Evolutionary conservation across 2,113 vertebrate species (phyloP).

Genomic region (Herpetotheres cachinnans): DNA sequence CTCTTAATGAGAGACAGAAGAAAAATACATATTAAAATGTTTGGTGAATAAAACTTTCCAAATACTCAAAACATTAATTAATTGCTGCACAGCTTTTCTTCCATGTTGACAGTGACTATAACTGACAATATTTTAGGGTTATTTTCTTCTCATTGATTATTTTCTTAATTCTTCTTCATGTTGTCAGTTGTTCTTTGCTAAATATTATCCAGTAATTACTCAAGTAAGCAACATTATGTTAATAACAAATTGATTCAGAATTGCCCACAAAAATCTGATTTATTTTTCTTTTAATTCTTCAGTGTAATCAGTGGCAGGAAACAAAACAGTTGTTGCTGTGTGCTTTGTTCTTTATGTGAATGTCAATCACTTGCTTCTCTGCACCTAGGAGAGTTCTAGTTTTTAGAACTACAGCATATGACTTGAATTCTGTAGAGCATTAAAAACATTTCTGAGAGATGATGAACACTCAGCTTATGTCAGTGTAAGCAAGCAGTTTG

Average conservation of each 20-base stretch:
- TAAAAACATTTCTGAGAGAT: background rate
- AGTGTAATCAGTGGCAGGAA: background rate
- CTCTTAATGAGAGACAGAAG: background rate
- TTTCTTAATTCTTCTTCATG: background rate
- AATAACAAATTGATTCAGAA: conserved; percentile 28
- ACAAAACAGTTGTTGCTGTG: conserved; percentile 32
- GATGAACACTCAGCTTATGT: background rate
- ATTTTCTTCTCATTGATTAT: conserved; percentile 37
- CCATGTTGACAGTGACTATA: background rate
- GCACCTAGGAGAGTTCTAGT: background rate
- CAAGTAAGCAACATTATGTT: background rate
- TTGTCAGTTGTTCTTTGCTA: conserved; percentile 12
- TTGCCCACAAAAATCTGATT: background rate
- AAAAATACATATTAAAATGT: background rate
- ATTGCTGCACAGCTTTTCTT: background rate
- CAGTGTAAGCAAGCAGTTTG: background rate
- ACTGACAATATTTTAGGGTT: background rate
- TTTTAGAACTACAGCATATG: background rate
- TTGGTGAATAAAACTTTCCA: background rate
- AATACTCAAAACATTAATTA: conserved; percentile 13
- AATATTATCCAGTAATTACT: conserved; percentile 34
- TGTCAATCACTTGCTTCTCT: conserved; percentile 31
- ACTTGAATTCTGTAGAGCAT: background rate
- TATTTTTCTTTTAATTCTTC: conserved; percentile 10
- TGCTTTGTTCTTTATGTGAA: conserved; percentile 35